Conservation (phyloP, 1,140 invertebrate genomes). For the Condylostylus longicornis region DNA sequence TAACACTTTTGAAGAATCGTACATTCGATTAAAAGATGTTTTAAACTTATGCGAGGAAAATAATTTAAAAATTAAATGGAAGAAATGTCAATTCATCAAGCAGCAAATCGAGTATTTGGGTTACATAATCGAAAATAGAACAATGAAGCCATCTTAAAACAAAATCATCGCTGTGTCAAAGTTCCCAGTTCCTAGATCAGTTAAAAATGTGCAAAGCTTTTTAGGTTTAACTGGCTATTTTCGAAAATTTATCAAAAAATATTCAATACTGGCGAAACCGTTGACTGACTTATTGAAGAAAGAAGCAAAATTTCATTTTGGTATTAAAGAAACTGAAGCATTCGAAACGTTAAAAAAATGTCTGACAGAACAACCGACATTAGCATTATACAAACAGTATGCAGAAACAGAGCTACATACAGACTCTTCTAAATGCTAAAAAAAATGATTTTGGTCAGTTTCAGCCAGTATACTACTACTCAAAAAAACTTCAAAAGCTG, state of each 20-base stretch:
- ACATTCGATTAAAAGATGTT: constrained; percentile 21
- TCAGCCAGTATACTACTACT: too few relatives aligned
- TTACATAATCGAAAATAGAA: constrained; percentile 13
- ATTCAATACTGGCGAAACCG: constrained; percentile 9
- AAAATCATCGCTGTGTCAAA: constrained; percentile 18
- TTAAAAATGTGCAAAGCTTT: constrained; percentile 1
- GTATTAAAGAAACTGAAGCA: constrained; percentile 17
- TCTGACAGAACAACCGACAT: constrained; percentile 11
- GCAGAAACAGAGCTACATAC: constrained; percentile 17
- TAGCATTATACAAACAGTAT: constrained; percentile 20
- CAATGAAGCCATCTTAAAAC: constrained; percentile 10
- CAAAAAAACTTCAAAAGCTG: too few relatives aligned
- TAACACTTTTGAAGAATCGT: constrained; percentile 27
- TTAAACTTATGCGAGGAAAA: constrained; percentile 20
- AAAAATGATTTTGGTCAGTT: too few relatives aligned
- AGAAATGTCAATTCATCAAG: constrained; percentile 30
- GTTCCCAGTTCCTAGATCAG: background rate
- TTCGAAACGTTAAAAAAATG: background rate
- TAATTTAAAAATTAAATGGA: constrained; percentile 31
- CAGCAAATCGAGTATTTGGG: constrained; percentile 27
- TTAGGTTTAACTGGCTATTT: constrained; percentile 6
- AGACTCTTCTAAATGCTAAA: too few relatives aligned
- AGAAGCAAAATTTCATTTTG: constrained; percentile 9
- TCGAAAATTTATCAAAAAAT: constrained; percentile 12
- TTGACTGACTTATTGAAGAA: constrained; percentile 10